Evolutionary conservation across 2,888 invertebrate genomes (phyloP).

Genomic region (Exocentrus adspersus): DNA sequence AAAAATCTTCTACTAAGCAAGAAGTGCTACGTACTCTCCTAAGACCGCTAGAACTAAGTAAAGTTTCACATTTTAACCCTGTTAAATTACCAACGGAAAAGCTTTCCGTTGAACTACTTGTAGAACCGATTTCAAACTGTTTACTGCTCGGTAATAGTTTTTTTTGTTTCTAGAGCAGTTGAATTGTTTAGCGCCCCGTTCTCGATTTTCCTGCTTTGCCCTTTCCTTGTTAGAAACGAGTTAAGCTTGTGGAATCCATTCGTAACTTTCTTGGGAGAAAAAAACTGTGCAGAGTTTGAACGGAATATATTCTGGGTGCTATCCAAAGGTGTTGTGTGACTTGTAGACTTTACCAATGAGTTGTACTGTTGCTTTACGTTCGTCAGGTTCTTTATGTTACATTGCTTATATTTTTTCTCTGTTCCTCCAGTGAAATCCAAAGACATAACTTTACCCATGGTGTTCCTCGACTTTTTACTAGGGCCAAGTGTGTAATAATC

Average conservation of each 20-base stretch:
- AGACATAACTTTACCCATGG: constrained; percentile 21
- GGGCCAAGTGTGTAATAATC: constrained; percentile 26
- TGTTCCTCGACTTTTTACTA: constrained; percentile 19
- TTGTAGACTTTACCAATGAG: constrained; percentile 50
- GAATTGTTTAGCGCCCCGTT: constrained; percentile 24
- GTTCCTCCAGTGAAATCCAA: constrained; percentile 30
- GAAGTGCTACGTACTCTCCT: constrained; percentile 70
- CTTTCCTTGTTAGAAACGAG: constrained; percentile 44
- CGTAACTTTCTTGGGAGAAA: constrained; percentile 64
- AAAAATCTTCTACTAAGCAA: constrained; percentile 69
- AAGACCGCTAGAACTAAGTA: constrained; percentile 52
- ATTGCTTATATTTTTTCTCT: constrained; percentile 48
- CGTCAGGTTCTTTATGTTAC: constrained; percentile 44
- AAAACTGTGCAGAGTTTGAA: constrained; percentile 51
- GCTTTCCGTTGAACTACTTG: constrained; percentile 55
- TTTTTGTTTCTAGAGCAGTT: constrained; percentile 25
- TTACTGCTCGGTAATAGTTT: constrained; percentile 31
- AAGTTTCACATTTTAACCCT: constrained; percentile 44
- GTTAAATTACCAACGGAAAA: constrained; percentile 43
- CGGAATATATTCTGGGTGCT: constrained; percentile 48
- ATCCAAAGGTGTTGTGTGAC: constrained; percentile 46
- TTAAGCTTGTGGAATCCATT: constrained; percentile 56
- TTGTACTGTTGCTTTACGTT: constrained; percentile 45
- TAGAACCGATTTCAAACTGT: constrained; percentile 49
- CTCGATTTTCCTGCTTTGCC: constrained; percentile 31